Percentiles rank a stretch among this genome's conserved stretches.
Conservation (phyloP, 1,140 invertebrate species). For the Drosophila kikkawai region DNA sequence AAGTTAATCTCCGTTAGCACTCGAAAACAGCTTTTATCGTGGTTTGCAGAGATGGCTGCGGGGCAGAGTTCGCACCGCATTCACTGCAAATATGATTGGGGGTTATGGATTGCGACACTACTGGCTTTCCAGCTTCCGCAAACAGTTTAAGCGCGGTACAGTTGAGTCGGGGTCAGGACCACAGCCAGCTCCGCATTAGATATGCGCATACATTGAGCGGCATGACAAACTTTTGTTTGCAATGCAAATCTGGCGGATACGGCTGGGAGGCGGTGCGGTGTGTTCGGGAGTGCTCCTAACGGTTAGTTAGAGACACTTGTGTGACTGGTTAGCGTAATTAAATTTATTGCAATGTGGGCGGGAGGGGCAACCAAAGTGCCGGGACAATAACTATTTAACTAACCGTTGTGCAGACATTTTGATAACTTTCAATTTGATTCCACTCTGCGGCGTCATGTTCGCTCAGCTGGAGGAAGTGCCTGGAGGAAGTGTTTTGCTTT, state of each 20-base stretch:
- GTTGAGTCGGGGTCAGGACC: constrained; percentile 16
- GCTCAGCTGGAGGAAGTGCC: constrained; percentile 28
- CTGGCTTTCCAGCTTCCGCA: constrained; percentile 12
- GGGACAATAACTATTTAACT: constrained; percentile 61
- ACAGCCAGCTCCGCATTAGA: constrained; percentile 52
- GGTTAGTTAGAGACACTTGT: constrained; percentile 74
- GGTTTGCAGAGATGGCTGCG: constrained; percentile 19
- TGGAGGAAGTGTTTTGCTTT: constrained; percentile 51
- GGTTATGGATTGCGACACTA: constrained; percentile 5
- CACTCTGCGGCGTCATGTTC: constrained; percentile 48
- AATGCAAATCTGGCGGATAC: constrained; percentile 34
- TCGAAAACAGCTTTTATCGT: constrained; percentile 50
- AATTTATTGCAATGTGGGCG: constrained; percentile 34
- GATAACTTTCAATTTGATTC: constrained; percentile 57
- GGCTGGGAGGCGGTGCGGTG: background rate
- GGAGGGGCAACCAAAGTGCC: constrained; percentile 17
- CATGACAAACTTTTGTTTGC: constrained; percentile 60
- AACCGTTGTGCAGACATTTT: constrained; percentile 43
- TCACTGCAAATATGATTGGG: constrained; percentile 39
- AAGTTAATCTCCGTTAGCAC: constrained; percentile 27
- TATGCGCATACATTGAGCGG: constrained; percentile 70
- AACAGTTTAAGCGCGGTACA: constrained; percentile 24
- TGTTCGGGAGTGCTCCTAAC: constrained; percentile 35
- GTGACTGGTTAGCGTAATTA: constrained; percentile 69
- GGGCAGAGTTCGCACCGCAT: constrained; percentile 8